These are phyloP conservation scores for Agonopterix arenella DNA, from an alignment of 2,888 invertebrate genomes.

Conservation along the genomic window DNA sequence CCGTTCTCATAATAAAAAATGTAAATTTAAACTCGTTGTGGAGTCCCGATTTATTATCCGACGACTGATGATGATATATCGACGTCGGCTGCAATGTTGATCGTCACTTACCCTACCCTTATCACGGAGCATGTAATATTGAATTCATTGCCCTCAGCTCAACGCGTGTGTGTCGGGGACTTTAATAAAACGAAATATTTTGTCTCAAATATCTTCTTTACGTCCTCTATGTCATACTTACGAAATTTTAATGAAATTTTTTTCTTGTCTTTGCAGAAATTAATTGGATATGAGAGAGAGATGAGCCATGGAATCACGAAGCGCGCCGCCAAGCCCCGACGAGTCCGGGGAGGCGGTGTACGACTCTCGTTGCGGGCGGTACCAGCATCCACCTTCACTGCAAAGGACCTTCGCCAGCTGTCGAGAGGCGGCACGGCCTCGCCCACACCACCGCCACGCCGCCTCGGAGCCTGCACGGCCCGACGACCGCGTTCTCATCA, in stretches of 20 bases:
- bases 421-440: constrained; percentile 55
- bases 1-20: constrained; percentile 17
- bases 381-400: constrained; percentile 75
- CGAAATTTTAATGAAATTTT: constrained; percentile 11
- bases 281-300: constrained; percentile 54
- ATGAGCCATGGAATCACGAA: constrained; percentile 77
- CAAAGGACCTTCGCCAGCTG: constrained; percentile 67
- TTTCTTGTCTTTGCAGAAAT: constrained; percentile 49
- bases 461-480: constrained; percentile 64
- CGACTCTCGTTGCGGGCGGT: constrained; percentile 85
- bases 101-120: constrained; percentile 74
- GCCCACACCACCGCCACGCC: constrained; percentile 63
- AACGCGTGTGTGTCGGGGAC: constrained; percentile 33
- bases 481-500: constrained; percentile 67
- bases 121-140: constrained; percentile 67
- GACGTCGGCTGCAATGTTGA: constrained; percentile 69
- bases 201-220: constrained; percentile 14
- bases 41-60: constrained; percentile 62
- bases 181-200: constrained; percentile 44
- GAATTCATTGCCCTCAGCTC: constrained; percentile 68
- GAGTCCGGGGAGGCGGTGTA: constrained; percentile 79
- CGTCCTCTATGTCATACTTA: not conserved
- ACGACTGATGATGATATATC: constrained; percentile 75
- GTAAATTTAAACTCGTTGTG: constrained; percentile 54
- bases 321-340: constrained; percentile 77